Evolutionary conservation across 2,888 invertebrate species (phyloP), one percentile per base, ranked within the genome.

Genomic region (Exocentrus adspersus): DNA sequence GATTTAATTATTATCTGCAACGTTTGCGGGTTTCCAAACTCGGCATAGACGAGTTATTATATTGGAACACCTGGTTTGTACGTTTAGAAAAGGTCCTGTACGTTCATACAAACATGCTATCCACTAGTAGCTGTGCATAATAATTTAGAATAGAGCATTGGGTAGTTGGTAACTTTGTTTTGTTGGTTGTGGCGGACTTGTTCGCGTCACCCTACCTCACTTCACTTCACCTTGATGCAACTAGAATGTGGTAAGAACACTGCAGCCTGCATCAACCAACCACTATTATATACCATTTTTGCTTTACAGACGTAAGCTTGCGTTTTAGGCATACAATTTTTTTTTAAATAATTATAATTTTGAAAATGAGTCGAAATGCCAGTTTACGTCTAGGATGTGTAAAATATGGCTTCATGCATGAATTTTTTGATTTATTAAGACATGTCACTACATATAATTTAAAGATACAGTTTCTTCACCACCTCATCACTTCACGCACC

Each of bases 201-300:
- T 80, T 79, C 77, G 77, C 80, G 79, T 81, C 81, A 81, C 80
- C 80, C 80, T 80, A 81, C 81, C 80, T 80, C 80, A 81, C 81
- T 81, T 81, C 76, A 79, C 81, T 81, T 81, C 81, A 81, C 81
- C 80, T 77, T 81, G 82, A 81, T 79, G 81, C 82, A 81, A 81
- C 82, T 79, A 82, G 82, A 82, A 82, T 82, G 82, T 79, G 82
- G 82, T 82, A 82, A 82, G 82, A 81, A 82, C 81, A 82, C 81
- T 77, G 78, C 79, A 78, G 75, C 77, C 77, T 70, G 75, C 75
- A 73, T 71, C 76, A 66, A 69, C 53, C 59, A 62, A 61, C 69
- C 59, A 66, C 64, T 62, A n/a, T n/a, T n/a, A 59, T 53, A 59
- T 58, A 53, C 58, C 61, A 65, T 61, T 64, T 67, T 64, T 53